phyloP scores from a whole-genome alignment of 2,797 vertebrate genomes.

The Phrynocephalus vlangalii region DNA sequence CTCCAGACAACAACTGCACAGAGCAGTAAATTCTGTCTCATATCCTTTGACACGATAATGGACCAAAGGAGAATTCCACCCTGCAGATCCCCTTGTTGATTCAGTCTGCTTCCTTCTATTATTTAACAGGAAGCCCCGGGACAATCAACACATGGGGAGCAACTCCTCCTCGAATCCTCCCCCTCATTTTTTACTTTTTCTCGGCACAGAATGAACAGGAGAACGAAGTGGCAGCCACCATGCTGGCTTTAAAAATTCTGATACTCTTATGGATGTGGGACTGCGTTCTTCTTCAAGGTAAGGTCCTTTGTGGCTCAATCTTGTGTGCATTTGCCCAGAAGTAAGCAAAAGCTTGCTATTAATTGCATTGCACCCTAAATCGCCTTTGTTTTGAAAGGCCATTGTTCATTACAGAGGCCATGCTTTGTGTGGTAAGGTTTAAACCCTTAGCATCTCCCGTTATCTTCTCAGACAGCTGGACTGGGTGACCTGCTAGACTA shows the following conservation, averaged over 20 bases:
- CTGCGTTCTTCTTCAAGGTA: conserved; percentile 74
- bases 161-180: conserved; percentile 56
- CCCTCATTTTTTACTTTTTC: neutral
- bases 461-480: neutral
- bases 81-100: conserved; percentile 68
- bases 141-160: conserved; percentile 71
- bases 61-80: conserved; percentile 52
- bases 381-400: neutral
- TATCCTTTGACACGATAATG: conserved; percentile 41
- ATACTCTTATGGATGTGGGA: conserved; percentile 64
- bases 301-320: conserved; percentile 41
- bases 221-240: conserved; percentile 44
- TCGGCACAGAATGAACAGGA: conserved; percentile 70
- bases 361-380: neutral
- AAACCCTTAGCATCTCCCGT: neutral
- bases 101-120: conserved; percentile 84
- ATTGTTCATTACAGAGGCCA: neutral
- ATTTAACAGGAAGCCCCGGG: conserved; percentile 80
- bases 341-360: no score
- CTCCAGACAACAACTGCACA: neutral
- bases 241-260: conserved; percentile 48
- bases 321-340: neutral
- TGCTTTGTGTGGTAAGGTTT: neutral
- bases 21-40: conserved; percentile 26
- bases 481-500: neutral